These are phyloP conservation scores for Nettapus auritus DNA, from an alignment of 2,113 vertebrate genomes.

Conservation along the genomic window DNA sequence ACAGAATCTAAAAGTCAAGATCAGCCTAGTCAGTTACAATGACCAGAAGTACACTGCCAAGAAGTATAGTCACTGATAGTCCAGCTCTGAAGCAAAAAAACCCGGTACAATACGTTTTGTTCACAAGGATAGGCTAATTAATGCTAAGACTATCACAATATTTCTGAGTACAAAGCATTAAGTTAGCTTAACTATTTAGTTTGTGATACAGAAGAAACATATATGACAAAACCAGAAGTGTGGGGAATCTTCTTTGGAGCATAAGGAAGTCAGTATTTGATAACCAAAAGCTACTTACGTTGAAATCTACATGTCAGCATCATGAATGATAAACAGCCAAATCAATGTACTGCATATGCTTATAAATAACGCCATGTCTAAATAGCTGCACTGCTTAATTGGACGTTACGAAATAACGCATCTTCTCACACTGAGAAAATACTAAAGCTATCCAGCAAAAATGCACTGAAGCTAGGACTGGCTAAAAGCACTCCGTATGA, in stretches of 20 bases:
- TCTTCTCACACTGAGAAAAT: constrained; percentile 46
- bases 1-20: constrained; percentile 64
- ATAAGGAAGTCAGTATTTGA: constrained; percentile 38
- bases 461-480: constrained; percentile 30
- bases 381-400: constrained; percentile 15
- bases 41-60: constrained; percentile 40
- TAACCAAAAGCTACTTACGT: constrained; percentile 59
- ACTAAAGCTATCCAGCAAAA: constrained; percentile 51
- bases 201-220: constrained; percentile 49
- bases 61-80: neutral
- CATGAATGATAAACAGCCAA: constrained; percentile 52
- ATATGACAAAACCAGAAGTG: constrained; percentile 44
- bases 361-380: constrained; percentile 32
- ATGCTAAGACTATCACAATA: constrained; percentile 56
- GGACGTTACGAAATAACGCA: constrained; percentile 33
- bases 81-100: constrained; percentile 60
- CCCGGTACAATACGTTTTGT: constrained; percentile 39
- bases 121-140: constrained; percentile 45
- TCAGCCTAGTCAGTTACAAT: constrained; percentile 56
- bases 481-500: constrained; percentile 5
- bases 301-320: constrained; percentile 12
- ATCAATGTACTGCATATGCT: constrained; percentile 32
- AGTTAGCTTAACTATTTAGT: constrained; percentile 22
- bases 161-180: constrained; percentile 63
- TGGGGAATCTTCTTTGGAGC: constrained; percentile 71